A percentile compares a stretch with the other conserved stretches of the same genome.
These are phyloP conservation scores for Phoeniculus purpureus DNA, from an alignment of 2,797 vertebrate genomes.

Conservation along the genomic window DNA sequence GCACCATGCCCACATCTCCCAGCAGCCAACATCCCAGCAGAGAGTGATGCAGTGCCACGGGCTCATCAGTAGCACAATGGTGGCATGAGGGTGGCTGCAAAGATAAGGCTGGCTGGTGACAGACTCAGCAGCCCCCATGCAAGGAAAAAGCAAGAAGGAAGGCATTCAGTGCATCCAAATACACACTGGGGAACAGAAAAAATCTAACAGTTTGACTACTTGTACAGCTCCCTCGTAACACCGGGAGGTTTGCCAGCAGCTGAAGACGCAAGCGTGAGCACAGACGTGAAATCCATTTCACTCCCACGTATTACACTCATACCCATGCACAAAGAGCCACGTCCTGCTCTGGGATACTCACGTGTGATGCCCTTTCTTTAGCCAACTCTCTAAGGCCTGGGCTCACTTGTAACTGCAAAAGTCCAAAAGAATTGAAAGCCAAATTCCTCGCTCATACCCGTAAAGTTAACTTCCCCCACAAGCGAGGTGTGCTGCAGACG, in stretches of 20 bases:
- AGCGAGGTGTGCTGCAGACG: neutral
- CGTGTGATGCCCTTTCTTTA: conserved; percentile 6
- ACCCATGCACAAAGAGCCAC: neutral
- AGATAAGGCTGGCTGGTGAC: neutral
- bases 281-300: neutral
- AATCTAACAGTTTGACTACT: neutral
- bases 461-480: neutral
- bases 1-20: accelerated
- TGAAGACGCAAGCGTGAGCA: neutral
- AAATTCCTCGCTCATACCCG: neutral
- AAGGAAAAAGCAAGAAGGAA: neutral
- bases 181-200: accelerated
- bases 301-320: neutral
- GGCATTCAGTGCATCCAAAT: neutral
- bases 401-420: conserved; percentile 1
- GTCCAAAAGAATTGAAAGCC: conserved; percentile 29
- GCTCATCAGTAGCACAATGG: accelerated
- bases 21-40: neutral
- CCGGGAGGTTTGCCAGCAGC: neutral
- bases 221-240: neutral
- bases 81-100: neutral
- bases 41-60: accelerated
- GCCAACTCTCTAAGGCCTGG: conserved; percentile 18
- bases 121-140: neutral
- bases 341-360: conserved; percentile 23